phyloP scores from a whole-genome alignment of 2,888 invertebrate genomes.

The Drosophila mayaguana region DNA sequence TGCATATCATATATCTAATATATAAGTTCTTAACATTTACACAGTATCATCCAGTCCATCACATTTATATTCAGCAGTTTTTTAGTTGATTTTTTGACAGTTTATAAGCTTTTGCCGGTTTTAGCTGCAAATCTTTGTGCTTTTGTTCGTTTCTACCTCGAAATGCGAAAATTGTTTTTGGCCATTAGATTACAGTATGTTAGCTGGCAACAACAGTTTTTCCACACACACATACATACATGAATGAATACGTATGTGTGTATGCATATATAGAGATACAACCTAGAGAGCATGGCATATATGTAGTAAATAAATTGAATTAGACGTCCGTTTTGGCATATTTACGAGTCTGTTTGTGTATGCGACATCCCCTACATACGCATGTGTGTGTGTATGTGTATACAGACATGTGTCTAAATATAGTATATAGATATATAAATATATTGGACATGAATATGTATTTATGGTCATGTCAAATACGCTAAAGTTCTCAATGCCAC shows the following conservation, averaged over 20 bases:
- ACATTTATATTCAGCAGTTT: background rate
- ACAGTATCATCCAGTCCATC: background rate
- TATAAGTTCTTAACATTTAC: background rate
- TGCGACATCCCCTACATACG: background rate
- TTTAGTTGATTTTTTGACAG: conserved; percentile 8
- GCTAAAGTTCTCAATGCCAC: conserved; percentile 75
- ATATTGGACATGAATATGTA: conserved; percentile 35
- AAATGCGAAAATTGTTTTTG: conserved; percentile 33
- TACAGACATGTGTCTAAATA: conserved; percentile 1
- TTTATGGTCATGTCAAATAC: conserved; percentile 68
- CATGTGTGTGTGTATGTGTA: background rate
- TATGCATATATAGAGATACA: conserved; percentile 1
- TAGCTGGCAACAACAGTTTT: conserved; percentile 26
- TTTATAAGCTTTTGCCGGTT: conserved; percentile 15
- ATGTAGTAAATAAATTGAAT: conserved; percentile 59
- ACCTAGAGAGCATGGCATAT: conserved; percentile 53
- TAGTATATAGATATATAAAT: conserved; percentile 8
- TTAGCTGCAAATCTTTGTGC: conserved; percentile 17
- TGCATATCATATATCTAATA: background rate
- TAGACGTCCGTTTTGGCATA: conserved; percentile 67
- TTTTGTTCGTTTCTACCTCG: conserved; percentile 6
- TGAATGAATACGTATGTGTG: conserved; percentile 8
- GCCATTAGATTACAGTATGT: conserved; percentile 40
- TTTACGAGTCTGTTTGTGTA: conserved; percentile 70
- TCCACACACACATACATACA: conserved; percentile 14